phyloP scores from a whole-genome alignment of 2,113 vertebrate species.

The Struthidea cinerea region DNA sequence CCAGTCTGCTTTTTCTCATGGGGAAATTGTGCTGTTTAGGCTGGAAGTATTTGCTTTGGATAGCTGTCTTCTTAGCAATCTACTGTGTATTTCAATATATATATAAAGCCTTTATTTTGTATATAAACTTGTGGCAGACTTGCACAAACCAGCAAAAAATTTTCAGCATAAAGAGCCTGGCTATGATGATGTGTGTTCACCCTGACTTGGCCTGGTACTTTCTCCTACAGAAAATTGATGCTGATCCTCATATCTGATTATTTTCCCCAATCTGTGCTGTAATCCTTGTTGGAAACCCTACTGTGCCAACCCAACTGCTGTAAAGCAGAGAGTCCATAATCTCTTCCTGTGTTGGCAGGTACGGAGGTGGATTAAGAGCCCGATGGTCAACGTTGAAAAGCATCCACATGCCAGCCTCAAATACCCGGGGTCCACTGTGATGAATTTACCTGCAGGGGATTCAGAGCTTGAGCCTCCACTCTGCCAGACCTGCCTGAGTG shows the following conservation, averaged over 20 bases:
- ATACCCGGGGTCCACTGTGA: constrained; percentile 75
- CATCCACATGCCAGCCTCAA: constrained; percentile 78
- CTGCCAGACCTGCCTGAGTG: constrained; percentile 77
- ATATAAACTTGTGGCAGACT: not conserved
- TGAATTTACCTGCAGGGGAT: constrained; percentile 75
- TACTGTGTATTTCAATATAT: not conserved
- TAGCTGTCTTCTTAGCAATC: not conserved
- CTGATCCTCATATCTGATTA: not conserved
- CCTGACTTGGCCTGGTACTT: not conserved
- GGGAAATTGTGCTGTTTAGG: not conserved
- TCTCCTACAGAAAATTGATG: not conserved
- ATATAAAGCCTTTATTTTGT: not conserved
- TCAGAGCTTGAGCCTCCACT: constrained; percentile 78
- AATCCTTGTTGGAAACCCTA: not conserved
- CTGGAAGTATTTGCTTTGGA: not conserved
- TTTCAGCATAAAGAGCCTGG: not conserved
- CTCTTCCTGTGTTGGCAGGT: constrained; percentile 72
- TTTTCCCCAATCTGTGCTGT: not conserved
- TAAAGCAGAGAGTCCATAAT: not conserved
- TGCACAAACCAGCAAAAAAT: not conserved
- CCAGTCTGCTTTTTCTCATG: not conserved
- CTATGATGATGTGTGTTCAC: not conserved
- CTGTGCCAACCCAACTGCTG: not conserved
- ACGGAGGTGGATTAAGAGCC: constrained; percentile 92
- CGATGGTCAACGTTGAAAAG: constrained; percentile 87